Percentiles rank a stretch among this genome's conserved stretches.
Conservation (phyloP, 2,113 vertebrate genomes). For the Stegastes partitus region DNA sequence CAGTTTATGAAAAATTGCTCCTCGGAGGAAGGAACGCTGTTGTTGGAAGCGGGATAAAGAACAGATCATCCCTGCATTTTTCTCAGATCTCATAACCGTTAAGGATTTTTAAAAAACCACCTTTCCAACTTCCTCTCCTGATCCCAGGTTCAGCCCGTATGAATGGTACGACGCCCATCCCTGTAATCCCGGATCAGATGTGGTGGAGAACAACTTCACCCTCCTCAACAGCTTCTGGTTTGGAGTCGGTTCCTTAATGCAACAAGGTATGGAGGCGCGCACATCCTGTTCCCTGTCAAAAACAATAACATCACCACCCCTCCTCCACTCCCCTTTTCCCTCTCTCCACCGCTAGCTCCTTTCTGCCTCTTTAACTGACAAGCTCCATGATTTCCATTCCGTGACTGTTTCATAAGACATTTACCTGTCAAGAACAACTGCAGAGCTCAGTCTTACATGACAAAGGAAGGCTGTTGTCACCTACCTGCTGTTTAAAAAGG, state of each 20-base stretch:
- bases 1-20: constrained; percentile 3
- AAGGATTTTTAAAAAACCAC: background rate
- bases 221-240: constrained; percentile 99
- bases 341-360: constrained; percentile 27
- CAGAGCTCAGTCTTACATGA: constrained; percentile 78
- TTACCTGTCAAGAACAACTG: constrained; percentile 80
- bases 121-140: constrained; percentile 28
- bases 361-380: constrained; percentile 75
- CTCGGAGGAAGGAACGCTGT: background rate
- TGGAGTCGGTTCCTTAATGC: constrained; percentile 97
- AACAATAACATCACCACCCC: constrained; percentile 47
- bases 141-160: constrained; percentile 94
- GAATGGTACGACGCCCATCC: constrained; percentile 99
- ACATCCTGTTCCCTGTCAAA: constrained; percentile 52
- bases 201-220: constrained; percentile 99
- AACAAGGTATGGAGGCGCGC: constrained; percentile 89
- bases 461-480: constrained; percentile 80
- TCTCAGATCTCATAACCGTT: background rate
- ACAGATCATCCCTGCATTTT: background rate
- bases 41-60: constrained; percentile 3
- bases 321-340: background rate
- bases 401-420: constrained; percentile 73
- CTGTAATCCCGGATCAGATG: constrained; percentile 95
- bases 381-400: constrained; percentile 72
- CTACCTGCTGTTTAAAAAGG: constrained; percentile 69